Base-by-base conservation (phyloP, 1,140 invertebrate species). In the Drosophila teissieri region DNA sequence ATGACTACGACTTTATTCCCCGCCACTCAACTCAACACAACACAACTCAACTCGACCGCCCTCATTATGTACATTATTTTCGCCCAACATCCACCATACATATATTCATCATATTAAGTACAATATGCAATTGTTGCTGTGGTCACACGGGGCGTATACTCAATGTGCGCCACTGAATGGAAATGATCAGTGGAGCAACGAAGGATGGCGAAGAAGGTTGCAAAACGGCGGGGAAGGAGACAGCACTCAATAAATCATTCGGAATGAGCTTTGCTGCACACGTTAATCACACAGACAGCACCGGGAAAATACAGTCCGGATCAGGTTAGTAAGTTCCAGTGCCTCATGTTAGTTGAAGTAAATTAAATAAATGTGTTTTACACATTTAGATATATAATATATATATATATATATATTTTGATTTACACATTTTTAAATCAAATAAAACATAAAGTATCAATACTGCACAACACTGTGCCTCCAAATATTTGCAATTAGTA, bases 61-160 rank as follows among this genome's bases (percentile, higher is more conserved):
- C 53, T 70, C 67, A 72, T 49, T 70, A 57, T 70, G 44, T 49
- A 70, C 44, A 69, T 56, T 5, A 70, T 19, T 69, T 36, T 68
- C 34, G 22, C 4, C 12, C 31, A 46, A 22, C 31, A 24, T 34
- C 17, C 15, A 15, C 15, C 22, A 17, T 24, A 44, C 42, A 15
- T 45, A 19, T 65, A 56, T 70, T 72, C 65, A 72, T 72, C 68
- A 72, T 72, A 72, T 72, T 72, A 70, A 72, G 68, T 70, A 70
- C 65, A 48, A 57, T 72, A 57, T 72, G 68, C 65, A 70, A 70
- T 72, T 72, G 68, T 72, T 70, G 67, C 42, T 70, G 17, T 34
- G 51, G 63, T 68, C 63, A 55, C 67, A 68, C 15, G 67, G 36
- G 51, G 64, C 65, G 67, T 69, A 69, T 69, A 24, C 65, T 69